Evolutionary conservation across 2,888 invertebrate species (phyloP).

Genomic region (Halictus ligatus): DNA sequence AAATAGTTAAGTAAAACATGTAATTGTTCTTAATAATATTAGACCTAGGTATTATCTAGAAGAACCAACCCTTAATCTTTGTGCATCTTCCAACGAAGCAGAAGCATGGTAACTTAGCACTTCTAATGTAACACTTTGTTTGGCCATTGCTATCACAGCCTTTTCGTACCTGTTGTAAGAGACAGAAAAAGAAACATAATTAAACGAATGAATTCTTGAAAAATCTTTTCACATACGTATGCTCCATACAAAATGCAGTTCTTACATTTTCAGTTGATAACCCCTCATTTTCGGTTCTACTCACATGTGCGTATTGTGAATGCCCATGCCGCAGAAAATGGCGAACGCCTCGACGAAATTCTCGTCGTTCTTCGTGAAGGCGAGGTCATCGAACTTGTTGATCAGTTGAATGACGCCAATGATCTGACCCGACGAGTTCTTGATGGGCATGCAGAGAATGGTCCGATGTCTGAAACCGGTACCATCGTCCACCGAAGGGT

Average conservation of each 20-base stretch:
- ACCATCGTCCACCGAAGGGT: constrained; percentile 93
- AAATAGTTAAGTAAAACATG: not conserved
- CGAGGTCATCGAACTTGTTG: constrained; percentile 95
- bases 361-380: constrained; percentile 97
- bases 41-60: not conserved
- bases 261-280: too few species aligned
- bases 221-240: too few species aligned
- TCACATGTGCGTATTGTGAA: constrained; percentile 97
- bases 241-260: too few species aligned
- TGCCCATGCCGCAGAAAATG: constrained; percentile 98
- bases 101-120: constrained; percentile 98
- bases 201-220: too few species aligned
- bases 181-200: not conserved
- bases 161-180: constrained; percentile 90
- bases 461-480: constrained; percentile 94
- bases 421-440: constrained; percentile 95
- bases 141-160: constrained; percentile 97
- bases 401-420: constrained; percentile 96
- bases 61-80: constrained; percentile 91
- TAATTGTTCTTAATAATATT: not conserved
- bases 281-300: constrained; percentile 58
- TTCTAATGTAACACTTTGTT: constrained; percentile 97
- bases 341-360: constrained; percentile 99
- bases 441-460: constrained; percentile 98
- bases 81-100: constrained; percentile 95